phyloP scores from a whole-genome alignment of 2,888 invertebrate genomes.

The Brenthis ino region DNA sequence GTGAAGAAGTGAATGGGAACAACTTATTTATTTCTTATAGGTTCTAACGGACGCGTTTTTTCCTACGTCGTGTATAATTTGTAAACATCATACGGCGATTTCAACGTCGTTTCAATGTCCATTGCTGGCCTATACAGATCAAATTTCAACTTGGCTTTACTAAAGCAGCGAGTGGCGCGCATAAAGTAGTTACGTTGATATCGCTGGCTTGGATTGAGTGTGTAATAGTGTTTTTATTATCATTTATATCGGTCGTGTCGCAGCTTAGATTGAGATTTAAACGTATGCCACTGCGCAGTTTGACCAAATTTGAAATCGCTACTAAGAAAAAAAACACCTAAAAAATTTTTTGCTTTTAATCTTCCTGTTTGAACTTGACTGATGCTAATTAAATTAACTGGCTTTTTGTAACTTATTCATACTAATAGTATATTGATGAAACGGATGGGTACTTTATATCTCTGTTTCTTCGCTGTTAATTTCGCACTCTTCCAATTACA shows the following conservation, averaged over 20 bases:
- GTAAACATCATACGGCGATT: constrained; percentile 5
- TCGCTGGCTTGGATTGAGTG: constrained; percentile 34
- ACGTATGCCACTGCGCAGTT: constrained; percentile 71
- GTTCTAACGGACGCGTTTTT: constrained; percentile 11
- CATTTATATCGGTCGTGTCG: constrained; percentile 67
- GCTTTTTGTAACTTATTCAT: not conserved
- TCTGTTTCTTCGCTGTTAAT: no score
- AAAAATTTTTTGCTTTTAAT: not conserved
- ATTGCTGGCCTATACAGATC: constrained; percentile 32
- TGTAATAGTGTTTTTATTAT: constrained; percentile 63
- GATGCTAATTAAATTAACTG: not conserved
- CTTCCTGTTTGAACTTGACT: constrained; percentile 11
- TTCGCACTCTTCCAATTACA: no score
- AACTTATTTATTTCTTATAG: constrained; percentile 14
- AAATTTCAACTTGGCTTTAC: constrained; percentile 20
- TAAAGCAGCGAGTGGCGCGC: constrained; percentile 30
- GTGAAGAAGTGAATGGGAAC: constrained; percentile 1
- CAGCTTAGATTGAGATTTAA: constrained; percentile 61
- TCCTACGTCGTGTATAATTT: not conserved
- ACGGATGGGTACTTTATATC: no score
- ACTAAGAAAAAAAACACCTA: constrained; percentile 11
- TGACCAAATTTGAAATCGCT: constrained; percentile 48
- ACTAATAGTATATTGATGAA: no score
- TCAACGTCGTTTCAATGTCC: constrained; percentile 22
- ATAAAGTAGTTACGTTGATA: constrained; percentile 26